Base-by-base conservation (phyloP, 2,797 vertebrate genomes). In the Bradypus variegatus region DNA sequence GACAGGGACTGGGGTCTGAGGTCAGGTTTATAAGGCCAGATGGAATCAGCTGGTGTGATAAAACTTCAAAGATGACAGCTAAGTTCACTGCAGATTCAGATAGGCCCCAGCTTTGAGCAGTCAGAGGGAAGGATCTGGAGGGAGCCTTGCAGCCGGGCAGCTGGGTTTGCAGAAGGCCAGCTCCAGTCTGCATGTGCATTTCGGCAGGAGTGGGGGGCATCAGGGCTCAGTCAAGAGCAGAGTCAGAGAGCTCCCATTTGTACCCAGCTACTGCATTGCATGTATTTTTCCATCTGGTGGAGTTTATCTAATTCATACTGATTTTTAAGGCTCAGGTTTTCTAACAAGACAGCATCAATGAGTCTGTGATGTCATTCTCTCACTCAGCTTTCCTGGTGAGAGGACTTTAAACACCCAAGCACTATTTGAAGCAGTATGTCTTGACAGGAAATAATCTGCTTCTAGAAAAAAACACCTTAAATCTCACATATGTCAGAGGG, bases 241-340 rank as follows among this genome's bases (percentile, higher is more conserved):
- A 50, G n/a, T 2, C 60, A 31, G 72, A 64, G 23, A 41, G 9
- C 36, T 48, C 48, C 48, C 36, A 2, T 10, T 36, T 58, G 38
- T 38, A 36, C 29, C 25, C 27, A 16, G 18, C 25, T 2, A 13
- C 41, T 55, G 38, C 70, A 48, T 1, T 48, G 50, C 21, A 1
- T 14, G 4, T 33, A 58, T 8, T 48, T 85, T 55, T 77, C 38
- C 85, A 12, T 64, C 13, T 64, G 33, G 16, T 27, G 18, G 84
- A 65, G 69, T 78, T 67, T 29, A 73, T 55, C 50, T 86, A 77
- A 86, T 65, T 72, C 23, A 48, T 7, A 16, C 23, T 29, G 80
- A 89, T 38, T 88, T 78, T 67, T 73, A 76, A 90, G 79, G 36
- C 29, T 85, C 75, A 15, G 29, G 16, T 19, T 91, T 88, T 67